Evolutionary conservation across 2,113 vertebrate species (phyloP).

Genomic region (Pseudois nayaur): DNA sequence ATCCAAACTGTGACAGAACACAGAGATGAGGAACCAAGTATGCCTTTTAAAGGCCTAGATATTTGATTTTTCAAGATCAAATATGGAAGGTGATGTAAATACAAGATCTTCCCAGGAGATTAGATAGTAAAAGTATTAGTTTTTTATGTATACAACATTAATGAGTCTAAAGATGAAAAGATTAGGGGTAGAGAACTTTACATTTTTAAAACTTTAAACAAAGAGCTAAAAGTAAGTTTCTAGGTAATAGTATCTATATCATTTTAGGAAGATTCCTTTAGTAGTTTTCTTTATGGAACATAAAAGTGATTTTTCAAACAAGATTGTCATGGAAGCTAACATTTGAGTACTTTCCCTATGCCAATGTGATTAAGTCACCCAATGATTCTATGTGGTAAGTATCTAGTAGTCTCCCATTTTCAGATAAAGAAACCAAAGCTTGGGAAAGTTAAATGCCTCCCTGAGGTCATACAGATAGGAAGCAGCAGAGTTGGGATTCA

Average conservation of each 20-base stretch:
- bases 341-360: neutral
- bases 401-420: neutral
- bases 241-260: neutral
- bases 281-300: neutral
- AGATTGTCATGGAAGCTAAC: neutral
- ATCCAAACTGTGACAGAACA: neutral
- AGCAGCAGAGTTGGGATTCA: neutral
- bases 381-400: neutral
- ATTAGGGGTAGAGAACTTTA: neutral
- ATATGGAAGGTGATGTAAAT: neutral
- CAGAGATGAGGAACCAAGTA: neutral
- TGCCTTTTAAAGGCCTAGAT: neutral
- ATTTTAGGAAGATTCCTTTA: neutral
- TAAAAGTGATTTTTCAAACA: neutral
- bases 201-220: neutral
- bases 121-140: neutral
- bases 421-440: neutral
- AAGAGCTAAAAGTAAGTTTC: neutral
- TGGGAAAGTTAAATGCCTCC: neutral
- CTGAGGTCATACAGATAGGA: neutral
- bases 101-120: neutral
- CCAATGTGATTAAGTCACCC: neutral
- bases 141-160: neutral
- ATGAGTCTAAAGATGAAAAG: neutral
- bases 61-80: constrained; percentile 16